Conservation (phyloP, 2,888 invertebrate genomes). For the Cylloceria caligata region DNA sequence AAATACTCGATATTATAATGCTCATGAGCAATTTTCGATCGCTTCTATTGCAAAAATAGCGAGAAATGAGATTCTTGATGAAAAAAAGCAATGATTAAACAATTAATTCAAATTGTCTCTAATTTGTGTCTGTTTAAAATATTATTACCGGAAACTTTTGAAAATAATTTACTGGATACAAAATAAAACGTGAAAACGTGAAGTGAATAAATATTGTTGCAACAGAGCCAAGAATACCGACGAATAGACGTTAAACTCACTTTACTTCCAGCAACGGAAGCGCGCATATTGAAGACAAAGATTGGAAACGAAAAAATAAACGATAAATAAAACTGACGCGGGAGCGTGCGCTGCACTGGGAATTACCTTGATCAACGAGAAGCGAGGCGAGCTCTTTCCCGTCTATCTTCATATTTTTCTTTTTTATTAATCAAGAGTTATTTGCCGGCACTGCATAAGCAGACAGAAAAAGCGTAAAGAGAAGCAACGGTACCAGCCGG, state of each 20-base stretch:
- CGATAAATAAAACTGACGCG: slow-evolving; percentile 55
- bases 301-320: slow-evolving; percentile 30
- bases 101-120: neutral
- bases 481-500: slow-evolving; percentile 2
- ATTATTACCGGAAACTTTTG: neutral
- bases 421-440: slow-evolving; percentile 65
- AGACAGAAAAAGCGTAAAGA: slow-evolving; percentile 35
- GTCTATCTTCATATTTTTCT: slow-evolving; percentile 34
- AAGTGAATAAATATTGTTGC: slow-evolving; percentile 31
- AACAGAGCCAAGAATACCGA: neutral
- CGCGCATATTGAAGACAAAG: neutral
- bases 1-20: neutral
- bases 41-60: neutral
- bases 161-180: neutral
- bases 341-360: slow-evolving; percentile 45
- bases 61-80: neutral
- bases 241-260: slow-evolving; percentile 10
- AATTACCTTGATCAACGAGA: slow-evolving; percentile 64
- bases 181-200: neutral
- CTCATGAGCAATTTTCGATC: neutral
- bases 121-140: neutral
- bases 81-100: neutral
- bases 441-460: slow-evolving; percentile 57
- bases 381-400: slow-evolving; percentile 29
- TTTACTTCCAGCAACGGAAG: no score